Conservation (phyloP, 30 jellyfish, hydroid and myxozoan species). For the Pelagia noctiluca region DNA sequence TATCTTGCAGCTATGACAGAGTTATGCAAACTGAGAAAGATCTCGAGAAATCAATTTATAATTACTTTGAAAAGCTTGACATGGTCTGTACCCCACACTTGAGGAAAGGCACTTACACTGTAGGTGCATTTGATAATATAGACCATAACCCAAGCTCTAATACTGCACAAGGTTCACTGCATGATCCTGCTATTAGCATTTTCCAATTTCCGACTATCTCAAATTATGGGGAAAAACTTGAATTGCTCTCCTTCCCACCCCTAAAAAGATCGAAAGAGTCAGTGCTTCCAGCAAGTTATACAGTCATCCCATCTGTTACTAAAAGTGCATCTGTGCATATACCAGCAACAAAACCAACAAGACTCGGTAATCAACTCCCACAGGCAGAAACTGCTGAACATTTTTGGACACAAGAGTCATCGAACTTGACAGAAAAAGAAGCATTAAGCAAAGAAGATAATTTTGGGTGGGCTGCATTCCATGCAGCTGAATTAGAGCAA, state of each 20-base stretch:
- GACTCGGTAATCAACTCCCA: not conserved
- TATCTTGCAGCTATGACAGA: not conserved
- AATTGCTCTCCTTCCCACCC: not conserved
- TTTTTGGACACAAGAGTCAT: constrained; percentile 1
- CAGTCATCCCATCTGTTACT: not conserved
- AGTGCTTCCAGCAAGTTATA: not conserved
- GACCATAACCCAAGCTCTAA: constrained; percentile 2
- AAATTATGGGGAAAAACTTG: not conserved
- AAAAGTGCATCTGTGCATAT: not conserved
- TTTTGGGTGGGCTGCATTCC: not conserved
- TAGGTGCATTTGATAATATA: not conserved
- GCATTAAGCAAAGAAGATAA: not conserved
- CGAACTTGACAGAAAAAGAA: not conserved
- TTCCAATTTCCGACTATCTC: not conserved
- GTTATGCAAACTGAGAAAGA: not conserved
- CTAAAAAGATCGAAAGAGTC: not conserved
- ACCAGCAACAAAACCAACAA: not conserved
- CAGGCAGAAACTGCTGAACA: not conserved
- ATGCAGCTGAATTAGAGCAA: not conserved
- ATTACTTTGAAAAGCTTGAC: not conserved
- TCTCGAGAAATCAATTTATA: not conserved
- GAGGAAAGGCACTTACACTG: not conserved
- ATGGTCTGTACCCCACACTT: constrained; percentile 1
- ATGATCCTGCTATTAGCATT: not conserved
- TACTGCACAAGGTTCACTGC: constrained; percentile 1